Conservation (phyloP, 2,113 vertebrate species). For the Coptodon bakossiorum region DNA sequence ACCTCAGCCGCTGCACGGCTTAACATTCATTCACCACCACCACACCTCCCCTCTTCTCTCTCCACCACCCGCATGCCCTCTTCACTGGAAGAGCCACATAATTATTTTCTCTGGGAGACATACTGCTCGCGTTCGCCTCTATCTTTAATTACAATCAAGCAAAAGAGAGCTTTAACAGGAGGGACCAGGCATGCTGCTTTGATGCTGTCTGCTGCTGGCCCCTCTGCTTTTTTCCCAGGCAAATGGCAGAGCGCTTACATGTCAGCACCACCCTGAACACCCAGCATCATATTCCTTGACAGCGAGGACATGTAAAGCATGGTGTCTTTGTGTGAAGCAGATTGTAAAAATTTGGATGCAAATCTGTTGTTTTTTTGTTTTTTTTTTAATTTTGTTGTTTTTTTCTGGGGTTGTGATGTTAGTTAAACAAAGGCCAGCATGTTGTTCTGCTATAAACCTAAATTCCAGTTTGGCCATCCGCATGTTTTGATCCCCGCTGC, state of each 20-base stretch:
- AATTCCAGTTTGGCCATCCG: slow-evolving; percentile 42
- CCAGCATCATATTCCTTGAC: background rate
- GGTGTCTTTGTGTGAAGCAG: slow-evolving; percentile 8
- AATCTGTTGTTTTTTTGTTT: background rate
- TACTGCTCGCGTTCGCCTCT: slow-evolving; percentile 5
- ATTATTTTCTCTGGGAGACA: slow-evolving; percentile 62
- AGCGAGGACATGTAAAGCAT: background rate
- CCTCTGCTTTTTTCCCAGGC: background rate
- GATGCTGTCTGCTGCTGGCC: slow-evolving; percentile 23
- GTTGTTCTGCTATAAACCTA: slow-evolving; percentile 24
- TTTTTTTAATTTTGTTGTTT: background rate
- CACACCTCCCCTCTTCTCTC: background rate
- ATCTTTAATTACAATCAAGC: slow-evolving; percentile 68
- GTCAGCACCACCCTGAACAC: background rate
- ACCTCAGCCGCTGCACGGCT: background rate
- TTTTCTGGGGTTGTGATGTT: background rate
- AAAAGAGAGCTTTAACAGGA: slow-evolving; percentile 21
- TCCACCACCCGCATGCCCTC: slow-evolving; percentile 27
- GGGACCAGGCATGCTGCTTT: slow-evolving; percentile 22
- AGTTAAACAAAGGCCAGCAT: slow-evolving; percentile 16
- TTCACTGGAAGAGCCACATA: slow-evolving; percentile 24
- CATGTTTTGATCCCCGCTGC: slow-evolving; percentile 31
- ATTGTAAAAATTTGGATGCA: background rate
- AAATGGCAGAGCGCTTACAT: background rate
- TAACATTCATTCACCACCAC: background rate